Evolutionary conservation across 1,140 invertebrate species (phyloP).

Genomic region (Zelostemma sp.): DNA sequence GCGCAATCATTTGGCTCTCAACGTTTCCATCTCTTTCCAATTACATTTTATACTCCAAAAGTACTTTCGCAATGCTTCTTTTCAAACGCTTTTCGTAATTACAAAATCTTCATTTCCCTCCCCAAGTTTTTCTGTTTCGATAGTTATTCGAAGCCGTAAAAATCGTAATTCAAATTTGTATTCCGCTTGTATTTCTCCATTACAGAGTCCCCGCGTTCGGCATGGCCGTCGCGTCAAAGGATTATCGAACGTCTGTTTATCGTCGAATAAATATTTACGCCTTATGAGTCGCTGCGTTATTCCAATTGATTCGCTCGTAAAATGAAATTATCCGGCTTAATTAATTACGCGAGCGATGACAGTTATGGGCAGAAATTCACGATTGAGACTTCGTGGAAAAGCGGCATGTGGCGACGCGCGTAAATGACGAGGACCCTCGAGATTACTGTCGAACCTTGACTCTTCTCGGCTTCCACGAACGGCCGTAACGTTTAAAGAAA

Average conservation of each 20-base stretch:
- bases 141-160: too few species aligned
- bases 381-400: slow-evolving; percentile 40
- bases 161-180: neutral
- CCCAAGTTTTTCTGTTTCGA: too few species aligned
- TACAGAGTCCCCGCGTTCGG: slow-evolving; percentile 8
- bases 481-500: slow-evolving; percentile 33
- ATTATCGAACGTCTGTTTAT: slow-evolving; percentile 46
- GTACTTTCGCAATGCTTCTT: too few species aligned
- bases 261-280: slow-evolving; percentile 45
- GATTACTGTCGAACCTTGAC: slow-evolving; percentile 41
- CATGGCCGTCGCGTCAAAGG: slow-evolving; percentile 19
- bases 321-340: slow-evolving; percentile 50
- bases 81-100: too few species aligned
- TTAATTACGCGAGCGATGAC: slow-evolving; percentile 45
- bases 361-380: slow-evolving; percentile 27
- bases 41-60: too few species aligned
- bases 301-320: slow-evolving; percentile 41
- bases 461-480: slow-evolving; percentile 24
- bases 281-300: slow-evolving; percentile 34
- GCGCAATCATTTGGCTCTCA: too few species aligned
- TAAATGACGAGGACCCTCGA: slow-evolving; percentile 28
- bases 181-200: neutral
- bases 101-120: too few species aligned
- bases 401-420: slow-evolving; percentile 30
- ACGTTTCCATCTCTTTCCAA: too few species aligned